A percentile compares a stretch with the other conserved stretches of the same genome.
phyloP scores from a whole-genome alignment of 1,140 invertebrate species.

The Drosophila trapezifrons region DNA sequence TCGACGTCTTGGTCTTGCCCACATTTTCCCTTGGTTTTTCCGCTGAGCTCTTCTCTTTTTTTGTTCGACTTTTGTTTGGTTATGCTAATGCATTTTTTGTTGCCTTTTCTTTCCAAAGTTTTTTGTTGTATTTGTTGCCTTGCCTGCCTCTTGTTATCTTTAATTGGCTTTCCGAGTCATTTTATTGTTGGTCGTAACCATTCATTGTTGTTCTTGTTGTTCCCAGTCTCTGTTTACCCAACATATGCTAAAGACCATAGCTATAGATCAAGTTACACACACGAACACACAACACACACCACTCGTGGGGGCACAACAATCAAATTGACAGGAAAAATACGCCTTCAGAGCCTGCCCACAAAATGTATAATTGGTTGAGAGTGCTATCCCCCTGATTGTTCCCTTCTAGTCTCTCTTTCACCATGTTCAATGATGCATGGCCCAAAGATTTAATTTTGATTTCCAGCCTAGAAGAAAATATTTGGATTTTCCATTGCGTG shows the following conservation, averaged over 20 bases:
- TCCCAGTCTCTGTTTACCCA: conserved; percentile 20
- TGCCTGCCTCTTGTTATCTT: conserved; percentile 67
- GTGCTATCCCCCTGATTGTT: conserved; percentile 31
- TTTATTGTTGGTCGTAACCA: conserved; percentile 61
- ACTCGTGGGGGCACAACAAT: conserved; percentile 25
- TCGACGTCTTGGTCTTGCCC: conserved; percentile 4
- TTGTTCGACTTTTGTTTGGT: conserved; percentile 43
- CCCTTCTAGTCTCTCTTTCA: neutral
- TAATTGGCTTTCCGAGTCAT: conserved; percentile 76
- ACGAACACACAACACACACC: conserved; percentile 20
- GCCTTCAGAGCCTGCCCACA: conserved; percentile 30
- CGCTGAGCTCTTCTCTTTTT: conserved; percentile 15
- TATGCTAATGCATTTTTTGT: conserved; percentile 70
- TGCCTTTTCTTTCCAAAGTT: conserved; percentile 19
- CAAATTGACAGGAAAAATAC: conserved; percentile 38
- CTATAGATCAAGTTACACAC: conserved; percentile 64
- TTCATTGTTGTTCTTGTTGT: conserved; percentile 37
- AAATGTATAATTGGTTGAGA: conserved; percentile 61
- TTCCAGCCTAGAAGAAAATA: conserved; percentile 15
- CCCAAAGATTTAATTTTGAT: conserved; percentile 67
- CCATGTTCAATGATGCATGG: conserved; percentile 74
- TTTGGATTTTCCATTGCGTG: conserved; percentile 28
- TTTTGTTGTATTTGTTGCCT: conserved; percentile 37
- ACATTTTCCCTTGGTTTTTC: conserved; percentile 4
- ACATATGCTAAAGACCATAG: conserved; percentile 49